Percentiles rank a stretch among this genome's conserved stretches.
phyloP scores from a whole-genome alignment of 35 echinoderm and acorn worm species.

The Strongylocentrotus purpuratus region DNA sequence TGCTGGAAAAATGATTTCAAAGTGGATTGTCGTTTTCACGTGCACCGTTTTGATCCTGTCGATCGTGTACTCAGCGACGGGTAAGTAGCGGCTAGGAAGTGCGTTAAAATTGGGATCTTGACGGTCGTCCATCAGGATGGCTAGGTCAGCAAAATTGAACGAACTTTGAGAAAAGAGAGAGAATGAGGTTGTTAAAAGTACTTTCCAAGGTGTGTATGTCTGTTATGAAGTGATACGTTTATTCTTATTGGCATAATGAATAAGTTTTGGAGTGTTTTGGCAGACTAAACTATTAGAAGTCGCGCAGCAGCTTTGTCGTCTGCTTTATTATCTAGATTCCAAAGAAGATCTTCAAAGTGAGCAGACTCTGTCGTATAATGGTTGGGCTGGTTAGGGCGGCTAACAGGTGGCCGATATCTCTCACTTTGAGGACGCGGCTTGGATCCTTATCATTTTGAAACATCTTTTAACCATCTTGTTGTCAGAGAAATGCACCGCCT shows the following conservation, averaged over 20 bases:
- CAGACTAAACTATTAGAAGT: background rate
- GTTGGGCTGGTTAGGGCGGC: background rate
- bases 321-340: background rate
- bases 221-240: background rate
- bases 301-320: background rate
- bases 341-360: background rate
- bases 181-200: background rate
- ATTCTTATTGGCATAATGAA: background rate
- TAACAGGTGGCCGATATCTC: background rate
- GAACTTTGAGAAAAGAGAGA: constrained; percentile 25
- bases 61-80: constrained; percentile 34
- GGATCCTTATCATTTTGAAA: background rate
- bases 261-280: background rate
- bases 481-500: no score
- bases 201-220: background rate
- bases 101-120: background rate
- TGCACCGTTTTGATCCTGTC: constrained; percentile 9
- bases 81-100: background rate
- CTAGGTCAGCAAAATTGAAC: constrained; percentile 36
- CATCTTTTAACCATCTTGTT: background rate
- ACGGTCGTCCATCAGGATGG: background rate
- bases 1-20: constrained; percentile 41
- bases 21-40: constrained; percentile 32
- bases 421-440: background rate
- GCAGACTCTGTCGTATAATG: background rate